A percentile compares a stretch with the other conserved stretches of the same genome.
phyloP scores from a whole-genome alignment of 2,113 vertebrate species.

The Centropus unirufus region DNA sequence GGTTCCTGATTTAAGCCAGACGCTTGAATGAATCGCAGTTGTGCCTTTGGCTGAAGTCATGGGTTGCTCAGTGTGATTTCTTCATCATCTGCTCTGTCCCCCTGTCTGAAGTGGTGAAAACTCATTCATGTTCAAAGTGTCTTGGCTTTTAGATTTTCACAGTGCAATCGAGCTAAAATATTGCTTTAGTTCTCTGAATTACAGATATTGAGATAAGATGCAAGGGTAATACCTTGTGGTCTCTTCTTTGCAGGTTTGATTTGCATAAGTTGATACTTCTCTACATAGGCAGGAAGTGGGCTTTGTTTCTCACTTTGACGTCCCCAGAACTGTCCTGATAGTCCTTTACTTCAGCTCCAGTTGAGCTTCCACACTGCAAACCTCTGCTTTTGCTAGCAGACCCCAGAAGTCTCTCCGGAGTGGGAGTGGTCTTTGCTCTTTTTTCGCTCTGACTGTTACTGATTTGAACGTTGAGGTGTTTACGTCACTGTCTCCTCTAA shows the following conservation, averaged over 20 bases:
- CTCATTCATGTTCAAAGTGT: not conserved
- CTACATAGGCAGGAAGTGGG: not conserved
- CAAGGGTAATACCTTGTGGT: not conserved
- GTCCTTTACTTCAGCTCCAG: not conserved
- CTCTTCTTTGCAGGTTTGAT: not conserved
- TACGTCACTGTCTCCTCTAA: not conserved
- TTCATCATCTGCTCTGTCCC: not conserved
- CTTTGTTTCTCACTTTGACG: not conserved
- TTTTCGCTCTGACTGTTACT: not conserved
- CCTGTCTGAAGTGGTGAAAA: not conserved
- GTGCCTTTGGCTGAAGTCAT: not conserved
- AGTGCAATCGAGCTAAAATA: not conserved
- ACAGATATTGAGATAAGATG: not conserved
- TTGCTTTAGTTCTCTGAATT: not conserved
- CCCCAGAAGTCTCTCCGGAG: not conserved
- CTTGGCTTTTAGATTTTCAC: not conserved
- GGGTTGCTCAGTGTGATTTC: not conserved
- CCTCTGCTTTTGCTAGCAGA: not conserved
- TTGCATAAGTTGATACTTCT: not conserved
- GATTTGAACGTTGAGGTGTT: not conserved
- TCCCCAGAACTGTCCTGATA: rapidly evolving
- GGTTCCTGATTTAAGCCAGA: not conserved
- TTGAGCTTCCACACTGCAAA: not conserved
- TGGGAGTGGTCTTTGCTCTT: not conserved
- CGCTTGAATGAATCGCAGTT: constrained; percentile 18